Percentiles rank a stretch among this genome's conserved stretches.
These are phyloP conservation scores for Epinephelus fuscoguttatus DNA, from an alignment of 2,113 vertebrate genomes.

Conservation along the genomic window DNA sequence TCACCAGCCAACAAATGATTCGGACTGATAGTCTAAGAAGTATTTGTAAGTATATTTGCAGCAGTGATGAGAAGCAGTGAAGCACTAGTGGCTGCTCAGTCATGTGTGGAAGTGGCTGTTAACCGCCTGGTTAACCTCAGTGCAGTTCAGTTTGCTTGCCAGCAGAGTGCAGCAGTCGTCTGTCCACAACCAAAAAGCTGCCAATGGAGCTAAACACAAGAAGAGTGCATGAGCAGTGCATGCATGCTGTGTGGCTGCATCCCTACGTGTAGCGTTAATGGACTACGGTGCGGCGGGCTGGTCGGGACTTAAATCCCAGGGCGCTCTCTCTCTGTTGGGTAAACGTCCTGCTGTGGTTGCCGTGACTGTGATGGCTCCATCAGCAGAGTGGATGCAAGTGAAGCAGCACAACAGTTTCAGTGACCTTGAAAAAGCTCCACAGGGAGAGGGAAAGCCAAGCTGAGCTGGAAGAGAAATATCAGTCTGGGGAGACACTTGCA, in stretches of 20 bases:
- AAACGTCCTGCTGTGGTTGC: constrained; percentile 36
- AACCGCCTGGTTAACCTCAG: constrained; percentile 10
- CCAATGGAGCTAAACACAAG: constrained; percentile 28
- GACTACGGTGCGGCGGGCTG: constrained; percentile 12
- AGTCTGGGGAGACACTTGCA: background rate
- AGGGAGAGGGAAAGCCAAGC: constrained; percentile 37
- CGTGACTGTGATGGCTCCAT: constrained; percentile 37
- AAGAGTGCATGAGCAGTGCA: constrained; percentile 17
- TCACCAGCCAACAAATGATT: background rate
- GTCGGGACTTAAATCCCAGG: constrained; percentile 24
- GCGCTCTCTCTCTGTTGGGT: constrained; percentile 23
- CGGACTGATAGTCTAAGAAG: background rate
- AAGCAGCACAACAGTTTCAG: constrained; percentile 12
- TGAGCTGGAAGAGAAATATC: constrained; percentile 20
- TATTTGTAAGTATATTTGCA: background rate
- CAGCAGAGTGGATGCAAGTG: constrained; percentile 10
- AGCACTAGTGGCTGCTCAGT: constrained; percentile 27
- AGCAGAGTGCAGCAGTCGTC: constrained; percentile 78
- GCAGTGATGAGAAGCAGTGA: constrained; percentile 35
- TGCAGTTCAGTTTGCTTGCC: constrained; percentile 62
- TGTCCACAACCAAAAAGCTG: constrained; percentile 1
- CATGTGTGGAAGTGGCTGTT: constrained; percentile 53
- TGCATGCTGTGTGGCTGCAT: constrained; percentile 21
- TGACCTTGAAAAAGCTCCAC: constrained; percentile 68
- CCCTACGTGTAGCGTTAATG: constrained; percentile 24